Percentiles rank a stretch among this genome's conserved stretches.
These are phyloP conservation scores for Pocillopora meandrina DNA, from an alignment of 92 coral and sea anemone species.

Conservation along the genomic window DNA sequence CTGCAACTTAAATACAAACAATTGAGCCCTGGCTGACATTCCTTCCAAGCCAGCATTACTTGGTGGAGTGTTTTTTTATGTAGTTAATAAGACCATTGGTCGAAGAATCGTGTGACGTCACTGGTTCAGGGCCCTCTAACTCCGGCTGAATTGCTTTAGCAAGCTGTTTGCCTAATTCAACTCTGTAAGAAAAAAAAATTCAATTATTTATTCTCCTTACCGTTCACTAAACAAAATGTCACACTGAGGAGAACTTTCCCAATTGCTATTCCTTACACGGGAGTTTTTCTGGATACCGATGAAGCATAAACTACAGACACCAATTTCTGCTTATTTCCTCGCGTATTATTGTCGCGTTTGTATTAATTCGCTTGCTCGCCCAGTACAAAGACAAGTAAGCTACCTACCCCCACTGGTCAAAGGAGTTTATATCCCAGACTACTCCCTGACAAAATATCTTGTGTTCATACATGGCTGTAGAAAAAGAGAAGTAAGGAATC, in stretches of 20 bases:
- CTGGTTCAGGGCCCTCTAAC: conserved; percentile 61
- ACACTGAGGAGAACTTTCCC: too few species aligned
- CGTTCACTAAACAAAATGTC: too few species aligned
- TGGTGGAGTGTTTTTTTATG: conserved; percentile 55
- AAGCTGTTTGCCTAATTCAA: conserved; percentile 93
- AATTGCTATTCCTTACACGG: too few species aligned
- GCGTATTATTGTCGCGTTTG: too few species aligned
- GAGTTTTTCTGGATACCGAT: too few species aligned
- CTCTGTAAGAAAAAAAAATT: conserved; percentile 44
- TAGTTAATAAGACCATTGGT: conserved; percentile 93
- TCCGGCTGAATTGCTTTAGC: conserved; percentile 97
- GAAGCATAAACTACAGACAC: too few species aligned
- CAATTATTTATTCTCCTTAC: not conserved
- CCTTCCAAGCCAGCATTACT: not conserved
- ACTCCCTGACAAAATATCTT: conserved; percentile 97
- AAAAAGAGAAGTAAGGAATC: not conserved
- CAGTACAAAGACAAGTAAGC: not conserved
- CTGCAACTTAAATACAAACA: not conserved
- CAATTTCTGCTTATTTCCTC: too few species aligned
- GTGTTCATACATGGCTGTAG: conserved; percentile 94
- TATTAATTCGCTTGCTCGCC: too few species aligned
- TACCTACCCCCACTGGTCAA: conserved; percentile 98
- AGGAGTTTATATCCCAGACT: conserved; percentile 94
- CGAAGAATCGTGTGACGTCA: conserved; percentile 91
- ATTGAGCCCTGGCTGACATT: not conserved